Evolutionary conservation across 2,797 vertebrate species (phyloP), one percentile per base, ranked within the genome.

Genomic region (Sphenopsis melanotis): DNA sequence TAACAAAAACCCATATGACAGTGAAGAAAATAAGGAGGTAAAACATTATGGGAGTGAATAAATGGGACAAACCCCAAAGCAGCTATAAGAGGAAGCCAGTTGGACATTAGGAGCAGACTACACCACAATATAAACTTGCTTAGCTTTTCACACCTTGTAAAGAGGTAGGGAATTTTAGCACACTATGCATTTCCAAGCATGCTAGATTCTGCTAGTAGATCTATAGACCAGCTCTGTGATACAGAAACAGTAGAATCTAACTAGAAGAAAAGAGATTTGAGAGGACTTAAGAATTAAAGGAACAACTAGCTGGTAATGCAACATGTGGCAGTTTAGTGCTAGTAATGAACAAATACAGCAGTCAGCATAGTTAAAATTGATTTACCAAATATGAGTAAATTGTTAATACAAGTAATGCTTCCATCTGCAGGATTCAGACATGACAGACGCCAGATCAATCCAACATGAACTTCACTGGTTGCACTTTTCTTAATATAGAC

Each of bases 51-150:
- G 37, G 32, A 79, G 19, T 36, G 30, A 92, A 78, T 56, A 76
- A 78, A 84, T 13, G 16, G 44, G 32, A 71, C 21, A n/a, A 94
- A 93, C 41, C 30, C 9, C 57, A 85, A 72, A 88, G 56, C 29
- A 63, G 39, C 21, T 29, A 0, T 8, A 47, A 63, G 53, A 52
- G 27, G 36, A 66, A 84, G 57, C 3, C 6, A 10, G 10, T 0
- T 12, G 27, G 59, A 42, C 19, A 41, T 22, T 18, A 68, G 57
- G 36, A 87, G 56, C 15, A 64, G 24, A 83, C 47, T 44, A 59
- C n/a, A 87, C 46, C 5, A 17, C 41, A 89, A 63, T 12, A 56
- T 23, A 66, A 79, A 70, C 32, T 65, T 42, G 19, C 21, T 69
- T 64, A 66, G 32, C 34, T 88, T 79, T 86, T 50, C 34, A 52